These are phyloP conservation scores for Oreochromis grahami DNA, from an alignment of 2,797 vertebrate species.

Conservation along the genomic window DNA sequence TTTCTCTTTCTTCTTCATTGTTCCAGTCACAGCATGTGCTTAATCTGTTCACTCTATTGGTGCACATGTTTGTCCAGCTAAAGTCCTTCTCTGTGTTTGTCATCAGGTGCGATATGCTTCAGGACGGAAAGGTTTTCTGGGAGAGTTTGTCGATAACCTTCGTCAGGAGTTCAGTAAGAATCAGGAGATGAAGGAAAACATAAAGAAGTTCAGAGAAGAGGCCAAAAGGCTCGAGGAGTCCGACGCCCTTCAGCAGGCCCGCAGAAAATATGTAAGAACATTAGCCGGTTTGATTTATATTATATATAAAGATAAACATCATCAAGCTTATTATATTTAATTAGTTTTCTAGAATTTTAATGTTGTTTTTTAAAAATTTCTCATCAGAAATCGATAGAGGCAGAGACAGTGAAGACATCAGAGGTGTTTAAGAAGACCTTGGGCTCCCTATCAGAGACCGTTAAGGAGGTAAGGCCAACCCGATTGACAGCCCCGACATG, in stretches of 20 bases:
- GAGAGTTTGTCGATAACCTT: constrained; percentile 87
- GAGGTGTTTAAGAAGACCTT: constrained; percentile 88
- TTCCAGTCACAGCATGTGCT: not conserved
- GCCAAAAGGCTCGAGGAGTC: constrained; percentile 88
- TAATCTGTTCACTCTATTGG: not conserved
- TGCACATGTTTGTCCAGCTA: not conserved
- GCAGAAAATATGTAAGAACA: constrained; percentile 87
- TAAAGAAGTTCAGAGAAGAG: constrained; percentile 89
- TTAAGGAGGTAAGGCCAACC: constrained; percentile 81
- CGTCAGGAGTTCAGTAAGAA: constrained; percentile 90
- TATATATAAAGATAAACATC: not conserved
- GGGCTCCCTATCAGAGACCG: constrained; percentile 80
- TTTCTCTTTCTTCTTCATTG: not conserved
- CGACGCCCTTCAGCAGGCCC: constrained; percentile 85
- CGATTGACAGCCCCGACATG: not conserved
- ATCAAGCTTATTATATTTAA: not conserved
- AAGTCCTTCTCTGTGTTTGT: not conserved
- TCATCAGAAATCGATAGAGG: constrained; percentile 88
- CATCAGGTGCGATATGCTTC: constrained; percentile 69
- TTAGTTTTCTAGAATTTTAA: not conserved
- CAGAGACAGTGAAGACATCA: constrained; percentile 87
- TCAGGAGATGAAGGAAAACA: constrained; percentile 92
- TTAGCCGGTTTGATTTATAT: not conserved
- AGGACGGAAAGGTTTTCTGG: constrained; percentile 85
- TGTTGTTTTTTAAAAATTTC: not conserved